Base-by-base conservation (phyloP, 2,113 vertebrate species). In the Spea bombifrons region DNA sequence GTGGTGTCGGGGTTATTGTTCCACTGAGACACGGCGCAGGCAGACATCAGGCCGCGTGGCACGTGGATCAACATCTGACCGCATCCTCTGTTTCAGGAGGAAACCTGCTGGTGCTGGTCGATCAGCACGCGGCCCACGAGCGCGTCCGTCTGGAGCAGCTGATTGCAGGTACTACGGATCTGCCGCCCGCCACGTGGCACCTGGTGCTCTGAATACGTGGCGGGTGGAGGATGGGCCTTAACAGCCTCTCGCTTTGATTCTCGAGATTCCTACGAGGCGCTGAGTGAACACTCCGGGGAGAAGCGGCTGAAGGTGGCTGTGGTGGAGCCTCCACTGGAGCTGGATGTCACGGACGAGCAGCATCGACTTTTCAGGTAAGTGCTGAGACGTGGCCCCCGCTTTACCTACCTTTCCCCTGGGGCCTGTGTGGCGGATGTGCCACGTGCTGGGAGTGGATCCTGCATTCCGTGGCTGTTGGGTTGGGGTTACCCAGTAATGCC, bases 81-180 rank as follows among this genome's bases (percentile, higher is more conserved):
- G 10, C 6, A 59, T 59, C 6, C n/a, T 66, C 30, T 82, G 86
- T 74, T 30, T 8, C 45, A 93, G 92, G 85, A 80, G 95, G 92
- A 83, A 96, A 98, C 84, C 92, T 99, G 50, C 82, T 99, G 49
- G 93, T 99, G 73, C 85, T 99, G 81, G 95, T 99, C 78, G 97
- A 99, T 84, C 97, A 99, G 80, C 97, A 99, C 2, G 97, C 97
- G 71, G 97, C 96, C 68, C 96, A 99, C 3, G 97, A 99, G 86
- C 91, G 97, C 46, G 87, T 99, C 69, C 95, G 97, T 16, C 85
- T 99, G 78, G 97, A 99, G 88, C 94, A 93, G 82, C 92, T 99
- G 43, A 89, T 98, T 16, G 84, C 85, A 86, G 96, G 97, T 98
- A 88, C 84, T 83, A 66, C 2, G 30, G 30, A 30, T 30, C 30